Conservation (phyloP, 2,113 vertebrate genomes). For the Gadus macrocephalus region DNA sequence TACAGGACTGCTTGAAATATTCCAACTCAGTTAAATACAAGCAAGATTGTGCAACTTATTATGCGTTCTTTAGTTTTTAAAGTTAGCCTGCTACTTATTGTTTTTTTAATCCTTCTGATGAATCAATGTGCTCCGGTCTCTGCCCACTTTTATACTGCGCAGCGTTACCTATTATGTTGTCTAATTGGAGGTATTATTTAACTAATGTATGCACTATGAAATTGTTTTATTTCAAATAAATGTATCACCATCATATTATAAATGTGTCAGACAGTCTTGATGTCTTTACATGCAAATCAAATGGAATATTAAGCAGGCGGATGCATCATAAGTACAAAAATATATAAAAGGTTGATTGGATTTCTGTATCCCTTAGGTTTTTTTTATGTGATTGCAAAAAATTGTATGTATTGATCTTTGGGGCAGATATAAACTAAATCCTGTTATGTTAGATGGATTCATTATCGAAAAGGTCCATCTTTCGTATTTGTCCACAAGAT, state of each 20-base stretch:
- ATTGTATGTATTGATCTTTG: no score
- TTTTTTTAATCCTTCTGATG: background rate
- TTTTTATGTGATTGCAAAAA: no score
- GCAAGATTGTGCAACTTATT: constrained; percentile 20
- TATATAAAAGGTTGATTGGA: no score
- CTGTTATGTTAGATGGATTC: background rate
- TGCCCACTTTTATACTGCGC: background rate
- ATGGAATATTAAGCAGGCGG: no score
- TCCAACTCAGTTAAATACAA: constrained; percentile 7
- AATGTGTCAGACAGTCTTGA: background rate
- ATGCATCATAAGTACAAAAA: no score
- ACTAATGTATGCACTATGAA: constrained; percentile 31
- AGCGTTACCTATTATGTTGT: constrained; percentile 19
- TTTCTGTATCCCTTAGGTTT: no score
- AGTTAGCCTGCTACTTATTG: background rate
- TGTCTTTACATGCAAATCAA: background rate
- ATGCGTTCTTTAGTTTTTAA: constrained; percentile 10
- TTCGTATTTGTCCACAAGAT: constrained; percentile 38
- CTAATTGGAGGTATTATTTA: constrained; percentile 30
- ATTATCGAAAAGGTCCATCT: constrained; percentile 11
- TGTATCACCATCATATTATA: constrained; percentile 18
- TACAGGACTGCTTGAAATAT: background rate
- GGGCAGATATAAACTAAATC: no score
- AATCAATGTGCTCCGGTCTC: background rate
- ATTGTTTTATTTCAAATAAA: constrained; percentile 46